A percentile compares a stretch with the other conserved stretches of the same genome.
Conservation (phyloP, 2,888 invertebrate species). For the Miltochrista miniata region DNA sequence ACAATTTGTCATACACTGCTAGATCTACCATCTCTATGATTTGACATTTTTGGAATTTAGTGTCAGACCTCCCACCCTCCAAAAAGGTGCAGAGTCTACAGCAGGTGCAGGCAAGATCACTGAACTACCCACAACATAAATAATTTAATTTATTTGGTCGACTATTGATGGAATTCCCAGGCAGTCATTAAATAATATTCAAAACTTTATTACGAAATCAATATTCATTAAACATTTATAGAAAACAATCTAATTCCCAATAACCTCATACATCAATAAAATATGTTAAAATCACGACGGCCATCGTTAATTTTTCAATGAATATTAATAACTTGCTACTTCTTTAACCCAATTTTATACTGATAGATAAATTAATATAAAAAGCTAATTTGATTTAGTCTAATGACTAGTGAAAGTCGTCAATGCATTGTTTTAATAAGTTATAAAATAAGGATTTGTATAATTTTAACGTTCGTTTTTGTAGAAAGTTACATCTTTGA, state of each 20-base stretch:
- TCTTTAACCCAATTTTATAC: slow-evolving; percentile 16
- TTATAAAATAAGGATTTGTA: no score
- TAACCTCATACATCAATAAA: slow-evolving; percentile 21
- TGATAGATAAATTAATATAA: slow-evolving; percentile 6
- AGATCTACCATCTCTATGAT: no score
- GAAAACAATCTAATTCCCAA: neutral
- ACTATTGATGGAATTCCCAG: no score
- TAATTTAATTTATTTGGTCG: no score
- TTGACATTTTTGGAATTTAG: no score
- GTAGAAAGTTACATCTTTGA: no score
- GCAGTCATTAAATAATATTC: neutral
- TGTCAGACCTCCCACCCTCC: no score
- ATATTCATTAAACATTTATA: slow-evolving; percentile 42
- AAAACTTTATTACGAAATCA: slow-evolving; percentile 28
- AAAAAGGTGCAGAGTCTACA: no score
- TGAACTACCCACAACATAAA: no score
- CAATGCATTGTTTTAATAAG: neutral
- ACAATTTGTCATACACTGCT: no score
- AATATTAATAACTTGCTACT: slow-evolving; percentile 40
- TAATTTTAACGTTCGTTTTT: no score
- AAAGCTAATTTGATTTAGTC: neutral
- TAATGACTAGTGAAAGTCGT: neutral
- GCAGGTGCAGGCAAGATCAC: no score
- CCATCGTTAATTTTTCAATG: slow-evolving; percentile 39
- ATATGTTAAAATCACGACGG: slow-evolving; percentile 26